Conservation (phyloP, 2,797 vertebrate species). For the Danio jaintianensis region DNA sequence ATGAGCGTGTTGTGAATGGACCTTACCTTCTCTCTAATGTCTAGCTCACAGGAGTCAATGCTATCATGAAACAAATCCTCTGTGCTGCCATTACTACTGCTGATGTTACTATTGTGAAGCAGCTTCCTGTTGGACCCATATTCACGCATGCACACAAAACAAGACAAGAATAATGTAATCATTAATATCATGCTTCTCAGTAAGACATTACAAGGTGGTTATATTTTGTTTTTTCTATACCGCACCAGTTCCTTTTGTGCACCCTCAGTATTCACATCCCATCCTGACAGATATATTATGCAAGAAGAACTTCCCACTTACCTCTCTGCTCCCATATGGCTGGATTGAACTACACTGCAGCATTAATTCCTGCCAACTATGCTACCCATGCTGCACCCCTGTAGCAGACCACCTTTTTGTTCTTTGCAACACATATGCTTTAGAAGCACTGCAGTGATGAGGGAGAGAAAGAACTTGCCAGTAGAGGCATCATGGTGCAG, state of each 20-base stretch:
- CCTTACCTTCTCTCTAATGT: conserved; percentile 94
- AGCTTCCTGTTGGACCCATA: conserved; percentile 84
- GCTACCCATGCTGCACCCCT: conserved; percentile 42
- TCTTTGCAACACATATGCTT: not conserved
- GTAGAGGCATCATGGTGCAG: not conserved
- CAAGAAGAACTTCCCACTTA: conserved; percentile 6
- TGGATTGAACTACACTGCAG: conserved; percentile 34
- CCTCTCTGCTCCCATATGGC: conserved; percentile 19
- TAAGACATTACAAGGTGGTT: not conserved
- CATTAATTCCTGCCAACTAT: conserved; percentile 35
- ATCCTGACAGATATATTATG: conserved; percentile 7
- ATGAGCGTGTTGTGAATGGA: not conserved
- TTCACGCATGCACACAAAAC: conserved; percentile 44
- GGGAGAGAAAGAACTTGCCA: conserved; percentile 3
- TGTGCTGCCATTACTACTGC: conserved; percentile 96
- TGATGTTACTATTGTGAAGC: conserved; percentile 95
- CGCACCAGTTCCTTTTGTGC: conserved; percentile 28
- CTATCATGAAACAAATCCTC: conserved; percentile 96
- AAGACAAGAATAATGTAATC: not conserved
- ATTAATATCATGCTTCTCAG: not conserved
- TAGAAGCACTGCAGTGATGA: conserved; percentile 29
- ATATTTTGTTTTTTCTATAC: not conserved
- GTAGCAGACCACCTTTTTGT: not conserved
- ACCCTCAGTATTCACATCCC: not conserved
- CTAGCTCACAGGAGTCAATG: conserved; percentile 94